These are phyloP conservation scores for Typhlomys cinereus DNA, from an alignment of 2,113 vertebrate species.

Conservation along the genomic window DNA sequence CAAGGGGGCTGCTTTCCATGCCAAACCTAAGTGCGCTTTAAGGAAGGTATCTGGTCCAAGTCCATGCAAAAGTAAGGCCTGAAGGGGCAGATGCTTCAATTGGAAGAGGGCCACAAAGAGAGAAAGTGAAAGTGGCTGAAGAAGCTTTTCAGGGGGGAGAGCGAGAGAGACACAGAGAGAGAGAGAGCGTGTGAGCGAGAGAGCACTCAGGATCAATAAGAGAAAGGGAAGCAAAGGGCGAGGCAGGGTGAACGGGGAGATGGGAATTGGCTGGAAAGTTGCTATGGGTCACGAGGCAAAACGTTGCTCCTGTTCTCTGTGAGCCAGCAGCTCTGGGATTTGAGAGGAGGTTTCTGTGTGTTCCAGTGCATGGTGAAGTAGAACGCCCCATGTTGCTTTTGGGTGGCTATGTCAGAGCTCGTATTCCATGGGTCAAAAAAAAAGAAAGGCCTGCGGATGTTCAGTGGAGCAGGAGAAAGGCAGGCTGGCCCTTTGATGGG, in stretches of 20 bases:
- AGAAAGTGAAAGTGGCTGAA: neutral
- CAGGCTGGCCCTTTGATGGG: neutral
- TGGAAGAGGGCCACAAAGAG: neutral
- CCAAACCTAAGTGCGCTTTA: neutral
- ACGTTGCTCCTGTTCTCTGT: neutral
- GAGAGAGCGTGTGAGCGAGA: no score
- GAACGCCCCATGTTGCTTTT: neutral
- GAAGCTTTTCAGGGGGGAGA: neutral
- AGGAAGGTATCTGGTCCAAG: neutral
- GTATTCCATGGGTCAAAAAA: slow-evolving; percentile 13
- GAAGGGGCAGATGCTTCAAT: neutral
- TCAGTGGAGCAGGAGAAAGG: neutral
- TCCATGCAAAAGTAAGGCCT: neutral
- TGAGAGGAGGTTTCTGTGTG: neutral
- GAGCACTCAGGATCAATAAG: neutral
- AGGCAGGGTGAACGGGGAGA: neutral
- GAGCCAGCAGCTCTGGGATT: neutral
- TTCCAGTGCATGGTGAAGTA: neutral
- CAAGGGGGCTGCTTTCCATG: neutral
- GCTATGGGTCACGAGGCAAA: neutral
- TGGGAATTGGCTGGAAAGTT: neutral
- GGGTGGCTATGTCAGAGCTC: slow-evolving; percentile 8
- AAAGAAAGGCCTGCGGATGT: neutral
- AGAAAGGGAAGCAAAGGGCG: neutral
- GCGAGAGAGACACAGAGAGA: no score